Base-by-base conservation (phyloP, 2,797 vertebrate genomes). In the Arrhamphus sclerolepis region DNA sequence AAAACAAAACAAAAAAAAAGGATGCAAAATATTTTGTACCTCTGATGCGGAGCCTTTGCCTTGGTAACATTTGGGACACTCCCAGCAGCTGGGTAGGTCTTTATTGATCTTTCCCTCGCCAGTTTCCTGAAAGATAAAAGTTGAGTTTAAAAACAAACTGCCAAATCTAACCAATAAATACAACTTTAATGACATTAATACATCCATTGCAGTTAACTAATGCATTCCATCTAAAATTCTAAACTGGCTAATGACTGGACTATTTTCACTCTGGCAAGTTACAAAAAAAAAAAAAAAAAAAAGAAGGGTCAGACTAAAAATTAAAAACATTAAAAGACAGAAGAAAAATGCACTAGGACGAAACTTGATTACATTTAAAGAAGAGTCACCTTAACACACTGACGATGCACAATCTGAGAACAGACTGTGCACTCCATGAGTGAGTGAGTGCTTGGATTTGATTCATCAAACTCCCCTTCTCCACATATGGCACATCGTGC, bases 351-450 rank as follows among this genome's bases (percentile, higher is more conserved):
- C 10, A 21, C 1, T 8, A 1, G 7, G 0, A 19, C 3, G 21
- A 6, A 21, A 21, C 10, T 8, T 8, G n/a, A 43, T 4, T 8
- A 44, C 1, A 6, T 19, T 56, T 14, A 28, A 18, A 42, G 5
- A 24, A 43, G 2, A 56, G 60, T 69, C 39, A 98, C 97, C 93
- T 95, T 95, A 66, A 97, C 91, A 81, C 98, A 99, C 42, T 94
- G 95, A 16, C 94, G 96, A 89, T 99, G 98, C 60, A 94, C 93
- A 0, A 99, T 98, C 88, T 97, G 95, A 0, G 95, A 96, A 78
- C 98, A 99, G 85, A 95, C 92, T n/a, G 96, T 94, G 80, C 98
- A 99, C 81, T 99, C 98, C 98, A 99, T 99, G 31, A 99, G 95
- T 18, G 94, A 95, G 81, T 93, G 90, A 70, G 95, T 91, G 69